Evolutionary conservation across 1,140 invertebrate species (phyloP), one percentile per base, ranked within the genome.

Genomic region (Oedothorax gibbosus): DNA sequence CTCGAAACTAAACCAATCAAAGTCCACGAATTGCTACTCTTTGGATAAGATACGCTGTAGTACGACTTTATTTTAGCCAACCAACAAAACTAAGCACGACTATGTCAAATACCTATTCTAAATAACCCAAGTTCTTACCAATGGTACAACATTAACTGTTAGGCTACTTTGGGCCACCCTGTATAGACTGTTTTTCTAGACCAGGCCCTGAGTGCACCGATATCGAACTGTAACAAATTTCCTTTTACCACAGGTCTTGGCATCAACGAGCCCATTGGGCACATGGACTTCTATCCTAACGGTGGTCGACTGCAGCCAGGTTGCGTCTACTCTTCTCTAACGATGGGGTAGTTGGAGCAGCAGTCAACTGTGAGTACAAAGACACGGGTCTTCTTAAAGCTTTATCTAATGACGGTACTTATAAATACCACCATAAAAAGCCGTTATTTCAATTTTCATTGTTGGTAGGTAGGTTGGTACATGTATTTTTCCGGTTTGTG

Each of bases 241-340:
- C 51, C 20, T 51, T 10, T 71, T 49, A 78, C 93, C 91, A 90
- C 91, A 95, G 95, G 95, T 86, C 95, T 85, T 14, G 95, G 95
- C 57, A 96, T 96, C 93, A 94, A 93, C 12, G 94, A 96, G 88
- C 93, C 95, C 0, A 94, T 95, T 86, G 95, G 95, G 0, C 95
- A 96, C 88, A 89, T 96, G 84, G 95, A 97, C 89, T 96, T 96
- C 89, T 97, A 96, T 89, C 95, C 95, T 0, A 97, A 97, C 89
- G 95, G 96, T 87, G 95, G 95, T 7, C 95, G 94, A 88, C 94
- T 95, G 86, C 96, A 97, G 89, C 95, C 95, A 0, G 96, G 96
- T 0, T 97, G 96, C 89, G 21, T 69, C 12, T 77, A 57, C 14
- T 14, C 82, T 5, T 68, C 1, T 12, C 35, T 4, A 56, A 50